Evolutionary conservation across 1,140 invertebrate genomes (phyloP).

Genomic region (Zaprionus nigranus): DNA sequence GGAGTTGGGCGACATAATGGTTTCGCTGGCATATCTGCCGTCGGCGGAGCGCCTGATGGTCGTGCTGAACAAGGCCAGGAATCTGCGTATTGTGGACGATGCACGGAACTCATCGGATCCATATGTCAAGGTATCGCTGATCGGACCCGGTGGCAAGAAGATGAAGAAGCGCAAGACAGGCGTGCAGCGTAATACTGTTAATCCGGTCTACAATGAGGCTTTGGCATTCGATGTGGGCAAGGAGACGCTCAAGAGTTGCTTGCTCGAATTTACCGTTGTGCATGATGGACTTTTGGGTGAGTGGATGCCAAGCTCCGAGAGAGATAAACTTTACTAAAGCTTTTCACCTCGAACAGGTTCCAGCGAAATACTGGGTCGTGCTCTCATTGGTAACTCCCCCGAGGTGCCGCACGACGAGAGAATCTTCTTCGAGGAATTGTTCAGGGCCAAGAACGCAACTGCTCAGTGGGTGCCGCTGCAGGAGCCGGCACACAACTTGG

Average conservation of each 20-base stretch:
- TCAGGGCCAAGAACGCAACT: slow-evolving; percentile 86
- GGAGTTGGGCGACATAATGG: slow-evolving; percentile 88
- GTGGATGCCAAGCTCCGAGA: slow-evolving; percentile 15
- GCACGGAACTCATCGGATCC: slow-evolving; percentile 88
- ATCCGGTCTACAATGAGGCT: slow-evolving; percentile 95
- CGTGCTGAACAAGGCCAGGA: slow-evolving; percentile 88
- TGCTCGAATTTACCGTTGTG: slow-evolving; percentile 86
- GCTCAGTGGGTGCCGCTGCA: slow-evolving; percentile 86
- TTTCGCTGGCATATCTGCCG: slow-evolving; percentile 88
- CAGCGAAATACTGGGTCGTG: slow-evolving; percentile 85
- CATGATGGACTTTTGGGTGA: slow-evolving; percentile 85
- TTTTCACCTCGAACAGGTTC: slow-evolving; percentile 62
- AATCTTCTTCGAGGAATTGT: slow-evolving; percentile 86
- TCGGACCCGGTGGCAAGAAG: slow-evolving; percentile 90
- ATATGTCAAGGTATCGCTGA: slow-evolving; percentile 93
- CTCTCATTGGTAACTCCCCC: slow-evolving; percentile 85
- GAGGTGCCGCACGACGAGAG: slow-evolving; percentile 85
- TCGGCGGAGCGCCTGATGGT: slow-evolving; percentile 89
- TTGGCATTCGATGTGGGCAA: slow-evolving; percentile 91
- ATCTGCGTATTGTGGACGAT: slow-evolving; percentile 86
- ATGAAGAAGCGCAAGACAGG: slow-evolving; percentile 96
- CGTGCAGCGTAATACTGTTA: slow-evolving; percentile 92
- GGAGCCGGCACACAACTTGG: slow-evolving; percentile 65
- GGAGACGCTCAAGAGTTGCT: slow-evolving; percentile 86
- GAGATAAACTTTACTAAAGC: neutral